phyloP scores from a whole-genome alignment of 1,140 invertebrate genomes.

The Acromyrmex echinatior region DNA sequence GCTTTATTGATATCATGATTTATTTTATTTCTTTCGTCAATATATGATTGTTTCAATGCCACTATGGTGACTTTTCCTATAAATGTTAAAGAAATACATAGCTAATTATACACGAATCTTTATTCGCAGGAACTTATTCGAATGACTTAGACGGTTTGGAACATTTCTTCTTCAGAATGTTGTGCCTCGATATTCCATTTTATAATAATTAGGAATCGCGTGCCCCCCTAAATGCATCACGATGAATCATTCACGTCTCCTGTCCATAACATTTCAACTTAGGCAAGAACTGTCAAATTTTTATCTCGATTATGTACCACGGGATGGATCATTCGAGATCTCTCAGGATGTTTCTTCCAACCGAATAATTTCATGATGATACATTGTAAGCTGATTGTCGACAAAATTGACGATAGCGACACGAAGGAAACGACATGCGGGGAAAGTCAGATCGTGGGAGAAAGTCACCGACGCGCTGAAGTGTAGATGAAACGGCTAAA shows the following conservation, averaged over 20 bases:
- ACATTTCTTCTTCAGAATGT: not conserved
- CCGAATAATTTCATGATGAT: conserved; percentile 55
- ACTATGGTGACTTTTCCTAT: too few species aligned
- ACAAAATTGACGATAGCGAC: conserved; percentile 6
- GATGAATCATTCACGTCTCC: not conserved
- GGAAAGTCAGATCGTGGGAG: not conserved
- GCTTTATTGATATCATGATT: too few species aligned
- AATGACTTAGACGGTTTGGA: not conserved
- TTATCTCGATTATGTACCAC: not conserved
- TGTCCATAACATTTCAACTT: not conserved
- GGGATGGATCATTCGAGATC: not conserved
- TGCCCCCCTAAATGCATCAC: not conserved
- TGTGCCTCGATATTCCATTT: not conserved
- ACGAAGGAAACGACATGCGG: not conserved
- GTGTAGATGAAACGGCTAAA: conserved; percentile 18
- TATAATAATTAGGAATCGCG: not conserved
- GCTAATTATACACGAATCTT: conserved; percentile 8
- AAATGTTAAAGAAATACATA: not conserved
- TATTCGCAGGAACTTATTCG: not conserved
- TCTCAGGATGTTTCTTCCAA: not conserved
- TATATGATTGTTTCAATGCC: too few species aligned
- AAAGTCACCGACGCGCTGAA: conserved; percentile 17
- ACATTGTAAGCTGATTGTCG: conserved; percentile 22
- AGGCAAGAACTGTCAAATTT: conserved; percentile 5
- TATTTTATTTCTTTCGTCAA: too few species aligned